Percentiles rank a stretch among this genome's conserved stretches.
These are phyloP conservation scores for Oeneis ivallda DNA, from an alignment of 2,888 invertebrate genomes.

Conservation along the genomic window DNA sequence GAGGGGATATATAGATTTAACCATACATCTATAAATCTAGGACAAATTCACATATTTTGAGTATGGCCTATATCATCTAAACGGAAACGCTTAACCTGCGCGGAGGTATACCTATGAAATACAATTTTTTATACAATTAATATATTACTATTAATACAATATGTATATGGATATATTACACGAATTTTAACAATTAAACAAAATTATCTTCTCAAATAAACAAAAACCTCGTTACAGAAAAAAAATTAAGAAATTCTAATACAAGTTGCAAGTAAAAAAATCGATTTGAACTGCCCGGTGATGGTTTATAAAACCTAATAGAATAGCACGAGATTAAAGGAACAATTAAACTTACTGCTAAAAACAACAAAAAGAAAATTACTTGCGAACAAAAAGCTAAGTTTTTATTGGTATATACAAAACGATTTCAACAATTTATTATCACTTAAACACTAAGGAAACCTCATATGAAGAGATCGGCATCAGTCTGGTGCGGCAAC, in stretches of 20 bases:
- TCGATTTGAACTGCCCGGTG: constrained; percentile 66
- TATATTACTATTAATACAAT: constrained; percentile 60
- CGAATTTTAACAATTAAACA: constrained; percentile 56
- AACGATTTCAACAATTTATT: constrained; percentile 66
- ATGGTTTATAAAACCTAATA: constrained; percentile 44
- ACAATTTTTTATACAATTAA: constrained; percentile 61
- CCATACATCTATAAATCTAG: constrained; percentile 56
- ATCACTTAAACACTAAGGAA: constrained; percentile 50
- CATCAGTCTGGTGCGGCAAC: constrained; percentile 26
- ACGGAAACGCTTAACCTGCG: constrained; percentile 68
- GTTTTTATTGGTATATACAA: constrained; percentile 71
- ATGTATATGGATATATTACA: constrained; percentile 69
- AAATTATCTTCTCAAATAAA: constrained; percentile 31
- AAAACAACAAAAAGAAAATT: constrained; percentile 58
- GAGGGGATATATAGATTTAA: constrained; percentile 54
- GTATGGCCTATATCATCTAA: constrained; percentile 72
- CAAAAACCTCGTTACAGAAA: constrained; percentile 25
- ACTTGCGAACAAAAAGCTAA: constrained; percentile 49
- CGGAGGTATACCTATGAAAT: constrained; percentile 64
- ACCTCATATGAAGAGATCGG: constrained; percentile 59
- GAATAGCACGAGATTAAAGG: constrained; percentile 52
- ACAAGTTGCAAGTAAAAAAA: constrained; percentile 37
- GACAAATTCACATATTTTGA: constrained; percentile 73
- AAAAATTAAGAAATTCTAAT: constrained; percentile 26
- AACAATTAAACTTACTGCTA: constrained; percentile 51